These are phyloP conservation scores for Rhopilema esculentum DNA, from an alignment of 30 jellyfish, hydroid and myxozoan species.

Conservation along the genomic window DNA sequence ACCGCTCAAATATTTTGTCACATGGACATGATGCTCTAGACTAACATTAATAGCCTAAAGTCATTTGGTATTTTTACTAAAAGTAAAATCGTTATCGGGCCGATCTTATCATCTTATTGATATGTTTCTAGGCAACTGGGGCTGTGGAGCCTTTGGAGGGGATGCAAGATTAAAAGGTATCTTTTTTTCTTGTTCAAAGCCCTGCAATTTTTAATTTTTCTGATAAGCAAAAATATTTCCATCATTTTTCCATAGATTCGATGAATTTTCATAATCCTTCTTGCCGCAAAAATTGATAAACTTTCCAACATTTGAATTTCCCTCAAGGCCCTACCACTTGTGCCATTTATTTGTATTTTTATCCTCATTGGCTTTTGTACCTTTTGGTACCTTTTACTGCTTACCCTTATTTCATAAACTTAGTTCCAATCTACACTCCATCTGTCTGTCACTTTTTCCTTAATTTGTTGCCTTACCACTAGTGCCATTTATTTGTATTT, in stretches of 20 bases:
- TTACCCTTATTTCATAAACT: background rate
- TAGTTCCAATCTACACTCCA: too few relatives aligned
- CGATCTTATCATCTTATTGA: background rate
- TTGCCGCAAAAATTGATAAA: background rate
- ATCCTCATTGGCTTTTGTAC: background rate
- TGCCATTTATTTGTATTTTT: background rate
- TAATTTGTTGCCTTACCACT: too few relatives aligned
- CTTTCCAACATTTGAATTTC: too few relatives aligned
- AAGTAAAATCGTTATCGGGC: background rate
- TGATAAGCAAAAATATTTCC: too few relatives aligned
- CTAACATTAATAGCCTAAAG: too few relatives aligned
- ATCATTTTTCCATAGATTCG: background rate
- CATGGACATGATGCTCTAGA: too few relatives aligned
- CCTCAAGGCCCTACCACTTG: background rate
- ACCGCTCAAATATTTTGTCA: too few relatives aligned
- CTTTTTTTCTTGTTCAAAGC: background rate
- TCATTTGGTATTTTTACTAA: slow-evolving; percentile 10
- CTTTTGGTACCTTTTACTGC: background rate
- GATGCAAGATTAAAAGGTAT: slow-evolving; percentile 86
- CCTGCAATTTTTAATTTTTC: too few relatives aligned
- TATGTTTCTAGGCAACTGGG: slow-evolving; percentile 91
- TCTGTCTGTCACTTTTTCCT: too few relatives aligned
- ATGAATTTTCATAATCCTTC: background rate
- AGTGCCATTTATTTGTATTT: too few relatives aligned
- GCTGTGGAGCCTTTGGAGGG: slow-evolving; percentile 99